Evolutionary conservation across 2,113 vertebrate species (phyloP).

Genomic region (Sorex araneus): DNA sequence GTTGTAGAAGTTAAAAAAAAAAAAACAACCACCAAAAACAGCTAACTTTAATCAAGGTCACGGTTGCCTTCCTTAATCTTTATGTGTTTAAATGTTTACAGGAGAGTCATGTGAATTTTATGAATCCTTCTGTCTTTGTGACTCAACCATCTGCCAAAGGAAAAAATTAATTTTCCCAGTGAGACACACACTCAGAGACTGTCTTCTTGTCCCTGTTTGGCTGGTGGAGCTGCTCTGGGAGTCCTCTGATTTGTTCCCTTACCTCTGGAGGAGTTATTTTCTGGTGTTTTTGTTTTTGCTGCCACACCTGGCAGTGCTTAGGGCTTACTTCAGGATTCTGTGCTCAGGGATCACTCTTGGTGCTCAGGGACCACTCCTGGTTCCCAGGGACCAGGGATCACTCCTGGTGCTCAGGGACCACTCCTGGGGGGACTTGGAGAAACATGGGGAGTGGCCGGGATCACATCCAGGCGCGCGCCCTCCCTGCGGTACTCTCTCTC

Average conservation of each 20-base stretch:
- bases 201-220: background rate
- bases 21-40: slow-evolving; percentile 25
- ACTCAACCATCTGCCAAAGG: slow-evolving; percentile 88
- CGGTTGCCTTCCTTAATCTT: slow-evolving; percentile 86
- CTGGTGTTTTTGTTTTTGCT: no score
- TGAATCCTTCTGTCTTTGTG: slow-evolving; percentile 89
- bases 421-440: no score
- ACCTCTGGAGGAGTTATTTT: no score
- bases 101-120: slow-evolving; percentile 89
- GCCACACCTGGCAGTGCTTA: no score
- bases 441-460: no score
- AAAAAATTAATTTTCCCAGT: slow-evolving; percentile 85
- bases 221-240: background rate
- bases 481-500: no score
- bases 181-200: slow-evolving; percentile 55
- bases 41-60: slow-evolving; percentile 88
- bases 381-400: no score
- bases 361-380: no score
- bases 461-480: no score
- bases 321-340: no score
- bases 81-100: slow-evolving; percentile 89
- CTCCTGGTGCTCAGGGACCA: no score
- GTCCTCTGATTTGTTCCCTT: background rate
- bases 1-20: background rate
- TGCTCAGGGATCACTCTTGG: no score